These are phyloP conservation scores for Pharmacophagus antenor DNA, from an alignment of 2,888 invertebrate genomes.

Conservation along the genomic window DNA sequence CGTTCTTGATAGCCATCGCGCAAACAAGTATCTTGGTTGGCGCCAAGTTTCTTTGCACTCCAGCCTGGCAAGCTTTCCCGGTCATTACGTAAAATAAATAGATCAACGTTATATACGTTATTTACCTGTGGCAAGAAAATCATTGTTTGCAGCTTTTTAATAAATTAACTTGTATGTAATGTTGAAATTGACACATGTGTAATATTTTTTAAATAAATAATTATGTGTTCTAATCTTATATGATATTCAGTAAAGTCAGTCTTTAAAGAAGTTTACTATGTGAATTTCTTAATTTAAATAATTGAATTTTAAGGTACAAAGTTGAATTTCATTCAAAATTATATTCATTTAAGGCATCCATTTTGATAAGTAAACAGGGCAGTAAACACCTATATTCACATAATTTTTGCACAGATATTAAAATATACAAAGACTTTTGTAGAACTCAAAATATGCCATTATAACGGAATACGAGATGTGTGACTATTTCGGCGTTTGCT, in stretches of 20 bases:
- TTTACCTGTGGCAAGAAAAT: background rate
- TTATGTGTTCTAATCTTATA: no score
- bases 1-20: slow-evolving; percentile 79
- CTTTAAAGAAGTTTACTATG: background rate
- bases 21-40: slow-evolving; percentile 75
- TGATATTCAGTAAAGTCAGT: background rate
- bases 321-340: background rate
- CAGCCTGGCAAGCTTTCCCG: slow-evolving; percentile 32
- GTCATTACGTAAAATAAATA: slow-evolving; percentile 33
- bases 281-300: no score
- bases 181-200: background rate
- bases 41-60: slow-evolving; percentile 57
- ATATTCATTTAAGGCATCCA: no score
- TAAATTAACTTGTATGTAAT: background rate
- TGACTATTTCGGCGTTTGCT: slow-evolving; percentile 11
- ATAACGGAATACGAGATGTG: slow-evolving; percentile 22
- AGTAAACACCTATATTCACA: background rate
- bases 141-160: no score
- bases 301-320: background rate
- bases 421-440: slow-evolving; percentile 9
- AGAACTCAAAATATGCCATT: slow-evolving; percentile 22
- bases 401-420: background rate
- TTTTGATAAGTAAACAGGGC: background rate
- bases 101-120: background rate
- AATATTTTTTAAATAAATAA: background rate